phyloP scores from a whole-genome alignment of 2,888 invertebrate species.

The Rosalia funebris region DNA sequence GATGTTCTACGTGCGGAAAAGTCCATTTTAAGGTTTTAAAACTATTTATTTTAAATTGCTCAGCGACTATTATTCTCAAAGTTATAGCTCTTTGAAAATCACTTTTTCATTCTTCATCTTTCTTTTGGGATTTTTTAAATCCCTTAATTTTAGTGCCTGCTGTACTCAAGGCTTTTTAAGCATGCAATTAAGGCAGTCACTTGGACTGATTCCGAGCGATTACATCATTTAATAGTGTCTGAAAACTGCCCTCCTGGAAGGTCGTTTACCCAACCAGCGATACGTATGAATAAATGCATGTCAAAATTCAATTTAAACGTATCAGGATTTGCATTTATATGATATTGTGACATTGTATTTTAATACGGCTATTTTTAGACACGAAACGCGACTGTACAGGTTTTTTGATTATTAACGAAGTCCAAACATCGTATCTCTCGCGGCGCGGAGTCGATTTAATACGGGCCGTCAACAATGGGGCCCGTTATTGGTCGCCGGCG shows the following conservation, averaged over 20 bases:
- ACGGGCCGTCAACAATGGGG: conserved; percentile 15
- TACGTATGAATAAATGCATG: conserved; percentile 31
- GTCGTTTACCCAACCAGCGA: conserved; percentile 24
- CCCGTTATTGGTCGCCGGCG: conserved; percentile 14
- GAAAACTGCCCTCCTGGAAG: conserved; percentile 3
- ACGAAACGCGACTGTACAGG: conserved; percentile 23
- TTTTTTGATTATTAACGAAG: conserved; percentile 29
- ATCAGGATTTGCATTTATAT: conserved; percentile 36
- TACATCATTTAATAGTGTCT: not conserved
- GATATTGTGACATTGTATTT: conserved; percentile 35
- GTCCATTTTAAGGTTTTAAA: no score
- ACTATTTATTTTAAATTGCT: no score
- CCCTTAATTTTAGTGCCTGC: no score
- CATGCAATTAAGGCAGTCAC: not conserved
- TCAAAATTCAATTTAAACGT: conserved; percentile 34
- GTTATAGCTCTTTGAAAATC: no score
- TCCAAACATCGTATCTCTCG: conserved; percentile 10
- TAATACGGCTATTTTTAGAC: conserved; percentile 35
- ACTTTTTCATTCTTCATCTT: not conserved
- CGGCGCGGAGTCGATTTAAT: conserved; percentile 6
- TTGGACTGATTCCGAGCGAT: no score
- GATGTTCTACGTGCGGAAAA: no score
- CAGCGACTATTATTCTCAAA: no score
- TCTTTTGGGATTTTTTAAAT: not conserved
- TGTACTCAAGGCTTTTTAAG: not conserved